phyloP scores from a whole-genome alignment of 2,797 vertebrate genomes.

The Heteromormyrus szaboi region DNA sequence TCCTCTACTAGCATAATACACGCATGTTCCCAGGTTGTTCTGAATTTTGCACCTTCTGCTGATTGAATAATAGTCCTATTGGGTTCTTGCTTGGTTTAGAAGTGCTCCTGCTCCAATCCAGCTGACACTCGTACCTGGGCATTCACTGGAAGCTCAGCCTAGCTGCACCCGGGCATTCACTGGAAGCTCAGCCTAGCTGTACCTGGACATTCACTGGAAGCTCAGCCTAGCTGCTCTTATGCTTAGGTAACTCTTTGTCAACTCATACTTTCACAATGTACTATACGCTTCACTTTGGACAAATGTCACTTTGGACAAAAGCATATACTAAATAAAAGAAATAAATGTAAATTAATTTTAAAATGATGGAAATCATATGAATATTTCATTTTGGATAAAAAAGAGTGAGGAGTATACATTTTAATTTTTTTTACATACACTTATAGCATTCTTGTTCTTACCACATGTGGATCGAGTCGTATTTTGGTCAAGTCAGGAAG shows the following conservation, averaged over 20 bases:
- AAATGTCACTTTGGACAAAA: background rate
- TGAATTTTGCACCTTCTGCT: background rate
- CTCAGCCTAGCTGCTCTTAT: background rate
- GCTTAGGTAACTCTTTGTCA: background rate
- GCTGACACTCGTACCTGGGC: background rate
- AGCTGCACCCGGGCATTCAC: background rate
- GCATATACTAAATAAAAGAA: background rate
- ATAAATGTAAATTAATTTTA: background rate
- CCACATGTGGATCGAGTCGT: background rate
- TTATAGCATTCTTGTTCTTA: background rate
- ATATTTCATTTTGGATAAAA: background rate
- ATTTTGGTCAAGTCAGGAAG: background rate
- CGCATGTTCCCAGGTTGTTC: background rate
- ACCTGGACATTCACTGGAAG: background rate
- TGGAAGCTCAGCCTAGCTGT: too few species aligned
- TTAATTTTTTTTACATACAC: background rate
- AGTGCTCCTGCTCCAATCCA: background rate
- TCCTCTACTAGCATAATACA: background rate
- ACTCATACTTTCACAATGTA: background rate
- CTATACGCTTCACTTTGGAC: too few species aligned
- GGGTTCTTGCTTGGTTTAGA: background rate
- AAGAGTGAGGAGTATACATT: background rate
- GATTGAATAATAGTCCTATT: background rate
- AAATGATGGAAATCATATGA: background rate
- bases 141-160: background rate